Base-by-base conservation (phyloP, 2,113 vertebrate genomes). In the sheep (Ovis aries) region DNA sequence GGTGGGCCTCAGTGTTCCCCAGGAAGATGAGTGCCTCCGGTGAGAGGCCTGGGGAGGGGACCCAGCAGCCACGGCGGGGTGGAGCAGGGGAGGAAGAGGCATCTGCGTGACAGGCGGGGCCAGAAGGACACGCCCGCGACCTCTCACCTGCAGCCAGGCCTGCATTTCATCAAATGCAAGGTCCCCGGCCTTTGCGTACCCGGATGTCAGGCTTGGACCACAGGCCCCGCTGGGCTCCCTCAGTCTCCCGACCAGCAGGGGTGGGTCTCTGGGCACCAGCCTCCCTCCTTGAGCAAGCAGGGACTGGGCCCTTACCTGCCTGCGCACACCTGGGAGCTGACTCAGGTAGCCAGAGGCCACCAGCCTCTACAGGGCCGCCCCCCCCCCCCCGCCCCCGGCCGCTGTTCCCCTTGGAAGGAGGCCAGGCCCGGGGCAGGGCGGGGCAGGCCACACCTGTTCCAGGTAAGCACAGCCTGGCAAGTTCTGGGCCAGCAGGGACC, bases 1-100 rank as follows among this genome's bases (percentile, higher is more conserved):
- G 29, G 7, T 6, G 11, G 27, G 40, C 21, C 50, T 90, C 29
- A 1, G 59, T 19, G 43, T 3, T 19, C 11, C 25, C 31, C 15
- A 2, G 29, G 71, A 10, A 53, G 40, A n/a, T 0, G 1, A 16
- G 43, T 3, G 25, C 29, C 43, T n/a, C 81, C 7, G 0, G 3
- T 0, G 13, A 17, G 6, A 29, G 31, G 17, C 7, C 3, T 3
- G 15, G 10, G 5, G 53, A 0, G 25, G 15, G 31, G 6, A 6
- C 17, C 23, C 71, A 45, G 31, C 6, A 1, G 45, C 43, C 33
- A 1, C 31, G 2, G 55, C 9, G 3, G 31, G 33, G 50, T 40
- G 15, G 10, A 3, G 48, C 6, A 0, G 55, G 10, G 7, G 23
- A n/a, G 33, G 31, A 57, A 77, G 43, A 3, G 5, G 29, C 3